Base-by-base conservation (phyloP, 2,888 invertebrate genomes). In the Tetranychus piercei region DNA sequence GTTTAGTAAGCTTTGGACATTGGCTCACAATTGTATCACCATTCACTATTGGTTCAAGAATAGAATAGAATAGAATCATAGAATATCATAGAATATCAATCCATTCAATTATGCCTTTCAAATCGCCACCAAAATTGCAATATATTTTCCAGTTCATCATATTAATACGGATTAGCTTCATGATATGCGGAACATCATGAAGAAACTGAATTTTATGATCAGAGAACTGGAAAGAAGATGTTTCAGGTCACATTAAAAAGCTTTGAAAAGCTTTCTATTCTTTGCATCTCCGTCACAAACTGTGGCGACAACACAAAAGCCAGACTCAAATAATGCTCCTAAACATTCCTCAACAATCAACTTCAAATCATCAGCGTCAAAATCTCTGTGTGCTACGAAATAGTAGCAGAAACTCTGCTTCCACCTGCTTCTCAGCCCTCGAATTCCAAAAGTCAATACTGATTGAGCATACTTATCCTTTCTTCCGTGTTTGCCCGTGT, bases 151-250 rank as follows among this genome's bases (percentile, higher is more conserved):
- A 45, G 7, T 45, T 9, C 9, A 45, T 45, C 6, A 45, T 6
- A 45, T 45, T 45, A 22, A 8, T 66, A 6, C 66, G 6, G 6
- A 66, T 20, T 6, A 66, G 18, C 18, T 66, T 66, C 18, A 66
- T 66, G 66, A 66, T 66, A 66, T 66, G 66, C 6, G 66, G 66
- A 66, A 66, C 66, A 66, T 66, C 22, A 22, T 20, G 18, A 66
- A 66, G 66, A 66, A 20, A 66, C 6, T 20, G n/a, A 8, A 66
- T 66, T 22, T 18, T 22, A 6, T 66, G 6, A 8, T 18, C 66
- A 18, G 6, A 6, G 18, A 66, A 22, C 66, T 18, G 6, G 18
- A 66, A 66, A 6, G n/a, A 66, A 20, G 66, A 22, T 8, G 18
- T 8, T 6, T 6, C 18, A 22, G 7, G 18, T 18, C 18, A 22